Evolutionary conservation across 64 coral and sea anemone genomes (phyloP).

Genomic region (Catalaphyllia jardinei): DNA sequence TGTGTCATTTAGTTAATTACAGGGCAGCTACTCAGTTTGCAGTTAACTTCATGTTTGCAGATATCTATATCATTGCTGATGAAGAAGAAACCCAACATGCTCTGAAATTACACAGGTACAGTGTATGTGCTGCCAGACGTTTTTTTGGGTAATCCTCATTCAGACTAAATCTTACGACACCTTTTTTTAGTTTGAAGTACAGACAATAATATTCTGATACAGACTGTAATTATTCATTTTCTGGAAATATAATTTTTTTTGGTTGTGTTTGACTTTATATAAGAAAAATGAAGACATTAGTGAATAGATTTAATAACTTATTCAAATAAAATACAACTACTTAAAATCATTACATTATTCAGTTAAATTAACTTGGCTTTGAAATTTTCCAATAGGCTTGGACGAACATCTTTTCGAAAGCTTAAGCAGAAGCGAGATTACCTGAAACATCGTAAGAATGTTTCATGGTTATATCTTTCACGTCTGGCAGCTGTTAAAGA

Average conservation of each 20-base stretch:
- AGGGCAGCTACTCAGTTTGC: background rate
- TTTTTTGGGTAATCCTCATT: no score
- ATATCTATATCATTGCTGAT: constrained; percentile 98
- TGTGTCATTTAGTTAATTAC: background rate
- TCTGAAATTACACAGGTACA: constrained; percentile 96
- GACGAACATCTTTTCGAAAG: constrained; percentile 93
- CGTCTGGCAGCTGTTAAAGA: constrained; percentile 95
- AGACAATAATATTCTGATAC: background rate
- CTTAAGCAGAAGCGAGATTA: constrained; percentile 98
- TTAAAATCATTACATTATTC: background rate
- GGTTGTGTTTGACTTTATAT: no score
- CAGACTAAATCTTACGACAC: background rate
- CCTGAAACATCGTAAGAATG: constrained; percentile 91
- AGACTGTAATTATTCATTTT: no score
- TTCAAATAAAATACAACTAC: background rate
- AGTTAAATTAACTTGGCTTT: background rate
- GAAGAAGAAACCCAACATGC: constrained; percentile 94
- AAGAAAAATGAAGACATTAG: no score
- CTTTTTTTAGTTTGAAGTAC: background rate
- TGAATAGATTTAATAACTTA: no score
- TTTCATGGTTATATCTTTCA: constrained; percentile 92
- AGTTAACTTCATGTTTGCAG: constrained; percentile 22
- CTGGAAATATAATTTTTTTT: no score
- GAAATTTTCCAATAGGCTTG: constrained; percentile 50
- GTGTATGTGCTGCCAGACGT: background rate